Base-by-base conservation (phyloP, 2,888 invertebrate species). In the Hyposoter didymator region DNA sequence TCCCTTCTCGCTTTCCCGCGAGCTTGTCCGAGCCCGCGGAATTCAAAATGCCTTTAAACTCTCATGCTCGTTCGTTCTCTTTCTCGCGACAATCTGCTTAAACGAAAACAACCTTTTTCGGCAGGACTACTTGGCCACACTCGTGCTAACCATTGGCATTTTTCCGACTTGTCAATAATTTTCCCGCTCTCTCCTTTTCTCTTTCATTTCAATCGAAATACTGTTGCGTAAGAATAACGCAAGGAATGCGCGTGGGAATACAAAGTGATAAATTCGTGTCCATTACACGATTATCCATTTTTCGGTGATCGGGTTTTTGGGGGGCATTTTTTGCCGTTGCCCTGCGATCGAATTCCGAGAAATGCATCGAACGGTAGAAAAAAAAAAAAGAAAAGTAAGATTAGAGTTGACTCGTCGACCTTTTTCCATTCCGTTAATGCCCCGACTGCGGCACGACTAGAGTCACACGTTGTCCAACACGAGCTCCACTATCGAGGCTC, bases 401-500 rank as follows among this genome's bases (percentile, higher is more conserved):
- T 39, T 10, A 8, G 39, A 39, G 10, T 39, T 39, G 39, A 35
- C 35, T 35, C 35, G 6, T 64, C 69, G 12, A 64, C 14, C 39
- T 49, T 14, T 22, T 70, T 47, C 28, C 62, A 66, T 45, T 39
- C 39, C 55, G 66, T 52, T 78, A 84, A 80, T 85, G 79, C 76
- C 72, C 52, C 81, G 72, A 72, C 43, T 74, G 72, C 45, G 82
- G 79, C 84, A 84, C 80, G 85, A 90, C 90, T 78, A 84, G 86
- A 93, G 94, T 95, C 95, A 95, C 89, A 94, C 94, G 91, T 93
- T 94, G 88, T 95, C 95, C 78, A 94, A 93, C 81, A 94, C 87
- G 32, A 95, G 93, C 90, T 95, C 94, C 89, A 94, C 94, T 89
- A 97, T 97, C 70, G 95, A 94, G 82, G 96, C 95, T 89, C 98